Conservation (phyloP, 2,888 invertebrate genomes). For the Panzeria rudis region DNA sequence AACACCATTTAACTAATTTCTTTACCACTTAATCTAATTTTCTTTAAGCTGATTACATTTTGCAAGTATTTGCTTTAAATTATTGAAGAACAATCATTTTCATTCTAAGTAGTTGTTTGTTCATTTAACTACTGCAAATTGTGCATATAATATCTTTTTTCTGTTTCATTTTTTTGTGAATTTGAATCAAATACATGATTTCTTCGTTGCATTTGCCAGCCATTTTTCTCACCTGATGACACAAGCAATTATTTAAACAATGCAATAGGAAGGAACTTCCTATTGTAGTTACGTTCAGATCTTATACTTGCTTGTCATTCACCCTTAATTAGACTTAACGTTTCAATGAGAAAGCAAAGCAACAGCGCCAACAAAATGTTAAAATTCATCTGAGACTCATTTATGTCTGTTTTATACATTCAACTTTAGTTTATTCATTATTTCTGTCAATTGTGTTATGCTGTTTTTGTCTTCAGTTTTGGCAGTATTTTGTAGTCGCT, state of each 20-base stretch:
- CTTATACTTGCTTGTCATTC: conserved; percentile 40
- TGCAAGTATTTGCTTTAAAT: conserved; percentile 61
- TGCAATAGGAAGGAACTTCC: conserved; percentile 60
- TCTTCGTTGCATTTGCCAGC: conserved; percentile 2
- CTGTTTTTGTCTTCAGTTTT: conserved; percentile 46
- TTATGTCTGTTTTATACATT: conserved; percentile 49
- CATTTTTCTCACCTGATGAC: conserved; percentile 70
- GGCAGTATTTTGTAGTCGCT: conserved; percentile 26
- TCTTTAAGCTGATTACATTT: conserved; percentile 49
- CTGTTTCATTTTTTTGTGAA: neutral
- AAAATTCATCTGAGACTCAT: conserved; percentile 57
- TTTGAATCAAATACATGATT: conserved; percentile 17
- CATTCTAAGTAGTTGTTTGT: conserved; percentile 52
- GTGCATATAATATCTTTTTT: conserved; percentile 29
- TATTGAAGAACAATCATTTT: conserved; percentile 50
- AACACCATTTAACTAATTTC: conserved; percentile 60
- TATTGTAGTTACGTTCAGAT: conserved; percentile 60
- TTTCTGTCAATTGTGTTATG: conserved; percentile 51
- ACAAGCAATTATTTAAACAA: conserved; percentile 68
- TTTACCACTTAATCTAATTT: conserved; percentile 58
- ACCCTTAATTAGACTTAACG: conserved; percentile 58
- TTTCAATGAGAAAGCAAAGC: conserved; percentile 45
- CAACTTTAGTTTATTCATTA: conserved; percentile 36
- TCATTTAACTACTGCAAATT: conserved; percentile 60
- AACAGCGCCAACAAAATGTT: conserved; percentile 48